Evolutionary conservation across 2,888 invertebrate species (phyloP).

Genomic region (Meganola albula): DNA sequence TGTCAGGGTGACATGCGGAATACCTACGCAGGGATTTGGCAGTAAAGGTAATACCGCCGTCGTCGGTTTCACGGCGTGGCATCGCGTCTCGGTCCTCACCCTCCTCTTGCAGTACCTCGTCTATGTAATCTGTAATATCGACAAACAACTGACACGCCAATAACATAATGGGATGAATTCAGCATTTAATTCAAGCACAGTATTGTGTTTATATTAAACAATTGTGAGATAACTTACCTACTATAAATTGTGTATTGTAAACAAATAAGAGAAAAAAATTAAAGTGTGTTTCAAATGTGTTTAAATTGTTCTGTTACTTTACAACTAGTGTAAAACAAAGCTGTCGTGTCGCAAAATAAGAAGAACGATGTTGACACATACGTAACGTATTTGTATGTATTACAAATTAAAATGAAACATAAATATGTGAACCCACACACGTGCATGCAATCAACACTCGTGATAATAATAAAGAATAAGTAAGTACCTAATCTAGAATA

Average conservation of each 20-base stretch:
- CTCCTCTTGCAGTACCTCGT: conserved; percentile 85
- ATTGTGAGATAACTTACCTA: too few relatives aligned
- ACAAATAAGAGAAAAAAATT: conserved; percentile 16
- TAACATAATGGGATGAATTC: background rate
- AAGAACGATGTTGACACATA: conserved; percentile 33
- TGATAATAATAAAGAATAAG: conserved; percentile 68
- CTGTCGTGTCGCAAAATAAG: conserved; percentile 46
- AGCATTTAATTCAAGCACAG: conserved; percentile 4
- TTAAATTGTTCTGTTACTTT: conserved; percentile 15
- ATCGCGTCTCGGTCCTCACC: conserved; percentile 60
- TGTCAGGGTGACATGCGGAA: conserved; percentile 60
- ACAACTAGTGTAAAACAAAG: conserved; percentile 47
- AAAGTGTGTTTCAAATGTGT: conserved; percentile 23
- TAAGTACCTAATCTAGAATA: conserved; percentile 82
- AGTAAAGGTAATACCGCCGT: conserved; percentile 93
- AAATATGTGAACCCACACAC: conserved; percentile 67
- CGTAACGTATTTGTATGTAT: conserved; percentile 23
- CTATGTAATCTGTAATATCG: conserved; percentile 85
- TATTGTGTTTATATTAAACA: conserved; percentile 4
- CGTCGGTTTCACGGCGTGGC: conserved; percentile 80
- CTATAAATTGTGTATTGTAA: too few relatives aligned
- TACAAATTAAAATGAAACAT: conserved; percentile 34
- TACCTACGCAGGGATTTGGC: conserved; percentile 92
- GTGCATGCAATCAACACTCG: conserved; percentile 76
- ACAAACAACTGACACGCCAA: conserved; percentile 3